These are phyloP conservation scores for Atlantisia rogersi DNA, from an alignment of 2,113 vertebrate species.

Conservation along the genomic window DNA sequence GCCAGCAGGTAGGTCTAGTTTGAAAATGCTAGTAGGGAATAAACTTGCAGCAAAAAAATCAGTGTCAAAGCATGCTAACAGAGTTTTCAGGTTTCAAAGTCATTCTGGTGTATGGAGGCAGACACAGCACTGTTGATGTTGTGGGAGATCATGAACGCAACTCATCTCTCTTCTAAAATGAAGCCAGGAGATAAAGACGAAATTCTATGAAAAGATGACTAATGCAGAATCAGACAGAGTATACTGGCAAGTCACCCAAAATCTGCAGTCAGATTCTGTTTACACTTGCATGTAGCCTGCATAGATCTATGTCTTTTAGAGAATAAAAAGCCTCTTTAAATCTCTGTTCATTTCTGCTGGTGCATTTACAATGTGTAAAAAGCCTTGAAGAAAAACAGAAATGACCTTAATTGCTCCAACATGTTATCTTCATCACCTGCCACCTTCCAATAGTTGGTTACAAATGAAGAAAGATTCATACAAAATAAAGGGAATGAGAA, in stretches of 20 bases:
- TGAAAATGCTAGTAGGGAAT: neutral
- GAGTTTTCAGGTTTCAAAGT: neutral
- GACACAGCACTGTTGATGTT: neutral
- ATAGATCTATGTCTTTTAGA: neutral
- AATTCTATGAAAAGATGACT: neutral
- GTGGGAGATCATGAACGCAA: neutral
- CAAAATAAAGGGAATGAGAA: neutral
- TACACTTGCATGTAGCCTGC: neutral
- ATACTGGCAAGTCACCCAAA: neutral
- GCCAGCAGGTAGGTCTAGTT: neutral
- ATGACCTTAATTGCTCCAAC: neutral
- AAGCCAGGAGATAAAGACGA: neutral
- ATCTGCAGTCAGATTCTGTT: neutral
- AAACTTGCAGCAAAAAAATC: neutral
- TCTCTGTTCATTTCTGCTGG: neutral
- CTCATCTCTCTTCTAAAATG: neutral
- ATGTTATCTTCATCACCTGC: neutral
- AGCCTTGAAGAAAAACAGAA: neutral
- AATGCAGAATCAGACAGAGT: neutral
- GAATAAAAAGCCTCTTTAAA: neutral
- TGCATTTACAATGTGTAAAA: neutral
- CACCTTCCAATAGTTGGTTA: neutral
- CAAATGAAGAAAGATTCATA: neutral
- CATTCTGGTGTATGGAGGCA: neutral
- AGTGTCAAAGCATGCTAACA: neutral